phyloP scores from a whole-genome alignment of 2,888 invertebrate species.

The Acanthosepion pharaonis region DNA sequence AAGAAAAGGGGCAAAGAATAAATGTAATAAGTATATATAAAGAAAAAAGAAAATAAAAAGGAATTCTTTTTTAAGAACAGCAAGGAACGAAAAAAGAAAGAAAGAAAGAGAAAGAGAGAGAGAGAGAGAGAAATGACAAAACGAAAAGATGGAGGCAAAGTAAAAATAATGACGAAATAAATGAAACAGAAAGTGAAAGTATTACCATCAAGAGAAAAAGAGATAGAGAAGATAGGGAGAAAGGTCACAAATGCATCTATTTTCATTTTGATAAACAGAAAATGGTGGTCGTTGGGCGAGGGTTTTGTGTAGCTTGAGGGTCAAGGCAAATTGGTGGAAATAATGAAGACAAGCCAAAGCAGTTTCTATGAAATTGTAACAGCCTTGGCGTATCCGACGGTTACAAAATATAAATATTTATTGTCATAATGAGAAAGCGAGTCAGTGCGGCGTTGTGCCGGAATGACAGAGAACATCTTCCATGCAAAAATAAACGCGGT shows the following conservation, averaged over 20 bases:
- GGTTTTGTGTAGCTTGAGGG: neutral
- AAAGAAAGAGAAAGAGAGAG: too few relatives aligned
- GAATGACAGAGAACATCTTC: neutral
- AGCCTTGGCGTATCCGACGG: neutral
- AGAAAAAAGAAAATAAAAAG: too few relatives aligned
- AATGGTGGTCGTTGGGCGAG: too few relatives aligned
- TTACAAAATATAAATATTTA: constrained; percentile 33
- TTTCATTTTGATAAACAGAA: neutral
- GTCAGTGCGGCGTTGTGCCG: neutral
- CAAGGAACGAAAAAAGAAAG: too few relatives aligned
- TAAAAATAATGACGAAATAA: too few relatives aligned
- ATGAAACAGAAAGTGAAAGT: too few relatives aligned
- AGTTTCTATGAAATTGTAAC: neutral
- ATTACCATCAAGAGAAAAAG: too few relatives aligned
- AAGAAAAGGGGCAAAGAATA: too few relatives aligned
- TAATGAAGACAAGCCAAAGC: neutral
- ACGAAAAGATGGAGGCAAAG: too few relatives aligned
- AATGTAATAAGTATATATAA: too few relatives aligned
- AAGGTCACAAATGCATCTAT: neutral
- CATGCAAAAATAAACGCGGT: constrained; percentile 33
- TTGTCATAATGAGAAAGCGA: constrained; percentile 13
- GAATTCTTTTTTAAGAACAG: too few relatives aligned
- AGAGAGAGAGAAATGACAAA: too few relatives aligned
- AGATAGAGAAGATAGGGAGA: neutral
- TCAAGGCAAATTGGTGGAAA: neutral